Evolutionary conservation across 1,140 invertebrate genomes (phyloP).

Genomic region (Caenorhabditis elegans): DNA sequence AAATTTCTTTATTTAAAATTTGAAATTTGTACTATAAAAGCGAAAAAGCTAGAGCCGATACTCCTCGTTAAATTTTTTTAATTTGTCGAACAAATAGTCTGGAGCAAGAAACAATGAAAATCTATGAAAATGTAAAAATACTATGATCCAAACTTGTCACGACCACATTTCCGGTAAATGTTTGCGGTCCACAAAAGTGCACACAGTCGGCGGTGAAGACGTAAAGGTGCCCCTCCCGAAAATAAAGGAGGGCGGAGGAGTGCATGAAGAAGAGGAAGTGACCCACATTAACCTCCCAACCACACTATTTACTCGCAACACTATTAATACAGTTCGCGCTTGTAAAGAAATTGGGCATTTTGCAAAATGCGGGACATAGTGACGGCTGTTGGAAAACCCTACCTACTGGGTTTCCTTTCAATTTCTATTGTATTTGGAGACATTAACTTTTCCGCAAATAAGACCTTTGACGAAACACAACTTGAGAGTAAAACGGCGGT

Average conservation of each 20-base stretch:
- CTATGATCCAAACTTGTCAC: background rate
- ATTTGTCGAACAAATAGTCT: too few species aligned
- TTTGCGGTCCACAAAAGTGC: constrained; percentile 8
- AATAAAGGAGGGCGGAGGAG: background rate
- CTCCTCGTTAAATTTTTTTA: too few species aligned
- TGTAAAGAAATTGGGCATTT: constrained; percentile 30
- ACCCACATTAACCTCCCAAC: constrained; percentile 22
- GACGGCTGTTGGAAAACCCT: background rate
- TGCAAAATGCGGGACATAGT: background rate
- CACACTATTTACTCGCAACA: constrained; percentile 15
- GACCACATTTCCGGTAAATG: constrained; percentile 6
- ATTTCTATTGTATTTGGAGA: background rate
- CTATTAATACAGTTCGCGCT: constrained; percentile 26
- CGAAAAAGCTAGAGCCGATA: too few species aligned
- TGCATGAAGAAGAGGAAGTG: constrained; percentile 15
- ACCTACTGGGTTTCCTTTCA: background rate
- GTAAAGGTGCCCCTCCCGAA: background rate
- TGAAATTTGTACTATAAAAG: too few species aligned
- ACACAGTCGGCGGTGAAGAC: background rate
- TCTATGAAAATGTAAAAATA: too few species aligned
- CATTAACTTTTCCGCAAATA: constrained; percentile 30
- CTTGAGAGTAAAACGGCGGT: constrained; percentile 18
- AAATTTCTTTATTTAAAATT: too few species aligned
- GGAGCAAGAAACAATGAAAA: too few species aligned
- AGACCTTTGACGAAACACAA: constrained; percentile 15